Conservation (phyloP, 2,888 invertebrate genomes). For the Cheilosia vulpina region DNA sequence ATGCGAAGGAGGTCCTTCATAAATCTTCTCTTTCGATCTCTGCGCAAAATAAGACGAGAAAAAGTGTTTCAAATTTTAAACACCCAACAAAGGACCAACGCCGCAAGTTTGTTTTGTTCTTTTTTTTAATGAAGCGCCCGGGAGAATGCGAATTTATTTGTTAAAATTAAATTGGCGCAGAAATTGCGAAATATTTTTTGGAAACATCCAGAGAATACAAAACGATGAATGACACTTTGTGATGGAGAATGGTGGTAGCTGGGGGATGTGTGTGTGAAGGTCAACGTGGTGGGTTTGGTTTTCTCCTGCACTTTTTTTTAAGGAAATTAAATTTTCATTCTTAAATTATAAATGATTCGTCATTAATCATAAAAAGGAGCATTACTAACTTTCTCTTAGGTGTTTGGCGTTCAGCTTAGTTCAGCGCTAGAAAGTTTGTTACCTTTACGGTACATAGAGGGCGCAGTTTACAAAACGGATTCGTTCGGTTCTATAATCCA, state of each 20-base stretch:
- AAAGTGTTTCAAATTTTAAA: slow-evolving; percentile 13
- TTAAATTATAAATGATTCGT: too few species aligned
- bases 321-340: background rate
- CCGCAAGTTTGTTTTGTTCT: too few species aligned
- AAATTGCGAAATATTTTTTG: background rate
- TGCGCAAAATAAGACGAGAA: background rate
- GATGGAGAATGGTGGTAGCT: background rate
- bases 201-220: slow-evolving; percentile 21
- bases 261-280: background rate
- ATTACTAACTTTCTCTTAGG: too few species aligned
- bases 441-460: too few species aligned
- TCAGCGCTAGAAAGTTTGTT: too few species aligned
- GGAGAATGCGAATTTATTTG: too few species aligned
- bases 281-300: background rate
- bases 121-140: too few species aligned
- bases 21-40: slow-evolving; percentile 33
- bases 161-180: background rate
- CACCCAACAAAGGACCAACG: slow-evolving; percentile 35
- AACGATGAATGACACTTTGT: slow-evolving; percentile 27
- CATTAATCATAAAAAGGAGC: too few species aligned
- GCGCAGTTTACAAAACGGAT: too few species aligned
- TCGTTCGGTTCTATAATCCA: too few species aligned
- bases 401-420: too few species aligned
- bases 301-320: background rate
- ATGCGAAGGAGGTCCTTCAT: slow-evolving; percentile 36